Conservation (phyloP, 2,113 vertebrate species). For the Rhinoptilus africanus region DNA sequence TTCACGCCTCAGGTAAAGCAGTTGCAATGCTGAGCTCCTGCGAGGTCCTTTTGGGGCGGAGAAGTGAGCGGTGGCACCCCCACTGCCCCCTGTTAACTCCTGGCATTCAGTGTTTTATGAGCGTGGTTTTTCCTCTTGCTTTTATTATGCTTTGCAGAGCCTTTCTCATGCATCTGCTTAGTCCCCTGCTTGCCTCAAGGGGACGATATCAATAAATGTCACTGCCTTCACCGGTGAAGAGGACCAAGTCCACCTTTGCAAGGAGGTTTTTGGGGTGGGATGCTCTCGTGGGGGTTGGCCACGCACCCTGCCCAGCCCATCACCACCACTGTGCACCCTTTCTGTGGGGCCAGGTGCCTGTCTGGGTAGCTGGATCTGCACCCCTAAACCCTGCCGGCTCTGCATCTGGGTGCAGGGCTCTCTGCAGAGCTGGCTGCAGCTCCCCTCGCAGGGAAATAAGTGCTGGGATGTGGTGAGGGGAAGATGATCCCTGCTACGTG, state of each 20-base stretch:
- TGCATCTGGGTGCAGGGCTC: neutral
- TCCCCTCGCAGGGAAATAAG: neutral
- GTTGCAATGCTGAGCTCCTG: neutral
- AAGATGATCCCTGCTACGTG: neutral
- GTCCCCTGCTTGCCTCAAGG: neutral
- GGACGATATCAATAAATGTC: neutral
- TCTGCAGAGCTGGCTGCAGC: neutral
- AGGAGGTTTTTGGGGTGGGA: neutral
- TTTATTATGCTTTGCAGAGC: neutral
- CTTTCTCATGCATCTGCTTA: neutral
- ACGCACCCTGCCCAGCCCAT: neutral
- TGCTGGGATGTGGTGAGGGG: neutral
- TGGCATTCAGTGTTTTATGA: neutral
- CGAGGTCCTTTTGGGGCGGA: neutral
- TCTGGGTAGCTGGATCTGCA: neutral
- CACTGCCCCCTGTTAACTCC: neutral
- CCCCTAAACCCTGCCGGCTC: neutral
- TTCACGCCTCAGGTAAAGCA: neutral
- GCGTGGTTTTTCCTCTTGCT: neutral
- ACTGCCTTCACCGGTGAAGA: fast-evolving
- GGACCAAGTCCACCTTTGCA: neutral
- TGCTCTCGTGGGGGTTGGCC: neutral
- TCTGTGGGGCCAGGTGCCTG: too few species aligned
- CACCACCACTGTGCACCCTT: neutral
- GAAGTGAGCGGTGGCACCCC: neutral